Conservation (phyloP, 64 coral and sea anemone genomes). For the Acropora yongei region DNA sequence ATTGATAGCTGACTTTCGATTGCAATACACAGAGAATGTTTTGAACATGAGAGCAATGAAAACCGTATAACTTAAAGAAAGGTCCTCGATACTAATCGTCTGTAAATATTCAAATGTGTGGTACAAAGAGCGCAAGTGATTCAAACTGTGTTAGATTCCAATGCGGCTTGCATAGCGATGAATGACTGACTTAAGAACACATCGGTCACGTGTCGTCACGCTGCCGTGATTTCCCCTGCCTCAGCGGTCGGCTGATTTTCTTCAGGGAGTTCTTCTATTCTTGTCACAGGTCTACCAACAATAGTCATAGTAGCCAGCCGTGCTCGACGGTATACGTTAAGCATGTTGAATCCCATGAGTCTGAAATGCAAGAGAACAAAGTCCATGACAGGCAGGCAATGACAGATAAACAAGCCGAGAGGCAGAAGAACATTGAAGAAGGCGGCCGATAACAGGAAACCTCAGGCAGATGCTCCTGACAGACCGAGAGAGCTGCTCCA, state of each 20-base stretch:
- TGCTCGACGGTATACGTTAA: constrained; percentile 73
- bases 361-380: constrained; percentile 16
- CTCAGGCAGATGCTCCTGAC: too few relatives aligned
- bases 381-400: too few relatives aligned
- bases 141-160: not conserved
- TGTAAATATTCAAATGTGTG: not conserved
- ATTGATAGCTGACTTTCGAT: too few relatives aligned
- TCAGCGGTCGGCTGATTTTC: not conserved
- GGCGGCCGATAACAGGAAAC: too few relatives aligned
- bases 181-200: not conserved
- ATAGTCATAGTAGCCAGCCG: constrained; percentile 80
- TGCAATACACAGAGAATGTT: too few relatives aligned
- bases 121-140: not conserved
- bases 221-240: constrained; percentile 4
- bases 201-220: not conserved
- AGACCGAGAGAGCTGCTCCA: too few relatives aligned
- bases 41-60: too few relatives aligned
- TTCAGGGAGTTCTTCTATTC: not conserved
- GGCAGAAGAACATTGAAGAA: too few relatives aligned
- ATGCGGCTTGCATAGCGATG: not conserved
- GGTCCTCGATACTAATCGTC: not conserved
- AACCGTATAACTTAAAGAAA: too few relatives aligned
- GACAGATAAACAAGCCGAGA: too few relatives aligned
- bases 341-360: constrained; percentile 86
- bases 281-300: constrained; percentile 32